phyloP scores from a whole-genome alignment of 2,113 vertebrate genomes.

The Hydropotes inermis region DNA sequence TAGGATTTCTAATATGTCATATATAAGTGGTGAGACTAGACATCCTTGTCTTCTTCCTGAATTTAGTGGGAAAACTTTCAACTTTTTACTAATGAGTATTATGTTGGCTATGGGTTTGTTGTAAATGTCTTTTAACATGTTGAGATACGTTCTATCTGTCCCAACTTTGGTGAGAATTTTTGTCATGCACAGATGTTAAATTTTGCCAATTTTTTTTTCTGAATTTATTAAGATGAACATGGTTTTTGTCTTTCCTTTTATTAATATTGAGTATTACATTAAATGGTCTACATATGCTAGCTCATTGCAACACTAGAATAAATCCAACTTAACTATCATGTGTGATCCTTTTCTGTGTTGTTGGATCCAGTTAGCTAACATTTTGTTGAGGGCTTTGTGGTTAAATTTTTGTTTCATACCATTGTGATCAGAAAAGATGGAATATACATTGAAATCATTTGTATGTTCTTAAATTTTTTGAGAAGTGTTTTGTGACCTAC shows the following conservation, averaged over 20 bases:
- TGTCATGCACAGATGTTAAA: background rate
- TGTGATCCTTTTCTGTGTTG: background rate
- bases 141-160: background rate
- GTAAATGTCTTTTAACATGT: background rate
- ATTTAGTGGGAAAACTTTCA: background rate
- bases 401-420: background rate
- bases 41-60: background rate
- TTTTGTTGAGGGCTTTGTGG: background rate
- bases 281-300: background rate
- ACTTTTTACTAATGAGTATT: background rate
- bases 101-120: background rate
- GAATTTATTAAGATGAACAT: background rate
- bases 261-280: background rate
- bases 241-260: background rate
- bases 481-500: background rate
- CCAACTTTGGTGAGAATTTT: background rate
- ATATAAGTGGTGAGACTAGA: background rate
- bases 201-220: background rate
- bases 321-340: background rate
- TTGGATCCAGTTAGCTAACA: background rate
- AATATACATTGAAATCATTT: background rate
- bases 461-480: background rate
- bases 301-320: background rate
- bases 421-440: background rate
- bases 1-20: background rate